Conservation (phyloP, 1,140 invertebrate species). For the Pseudomyrmex cubaensis region DNA sequence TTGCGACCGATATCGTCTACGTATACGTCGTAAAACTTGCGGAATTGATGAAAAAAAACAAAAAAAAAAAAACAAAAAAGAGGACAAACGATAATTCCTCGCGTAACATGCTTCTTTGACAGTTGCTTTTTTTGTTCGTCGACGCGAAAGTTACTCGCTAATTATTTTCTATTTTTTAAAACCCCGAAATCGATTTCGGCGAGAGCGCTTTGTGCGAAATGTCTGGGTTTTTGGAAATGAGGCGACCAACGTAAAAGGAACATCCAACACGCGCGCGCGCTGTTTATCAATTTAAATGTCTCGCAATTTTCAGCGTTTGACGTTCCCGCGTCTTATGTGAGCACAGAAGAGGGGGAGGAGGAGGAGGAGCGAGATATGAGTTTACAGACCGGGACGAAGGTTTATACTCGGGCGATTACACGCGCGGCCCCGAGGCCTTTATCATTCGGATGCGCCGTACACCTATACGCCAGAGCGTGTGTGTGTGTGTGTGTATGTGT, state of each 20-base stretch:
- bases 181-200: background rate
- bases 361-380: constrained; percentile 16
- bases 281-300: constrained; percentile 44
- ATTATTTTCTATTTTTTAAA: constrained; percentile 5
- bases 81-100: constrained; percentile 21
- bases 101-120: background rate
- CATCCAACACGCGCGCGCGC: background rate
- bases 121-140: background rate
- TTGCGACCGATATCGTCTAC: constrained; percentile 75
- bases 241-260: background rate
- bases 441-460: constrained; percentile 59
- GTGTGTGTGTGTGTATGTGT: background rate
- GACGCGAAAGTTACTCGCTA: too few species aligned
- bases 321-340: constrained; percentile 33
- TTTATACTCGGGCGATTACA: constrained; percentile 36
- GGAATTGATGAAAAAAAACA: constrained; percentile 55
- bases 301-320: constrained; percentile 44
- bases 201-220: background rate
- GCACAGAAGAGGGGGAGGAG: background rate
- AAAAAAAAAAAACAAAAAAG: background rate
- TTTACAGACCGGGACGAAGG: constrained; percentile 48
- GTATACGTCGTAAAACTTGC: constrained; percentile 67
- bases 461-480: constrained; percentile 4
- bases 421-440: constrained; percentile 59
- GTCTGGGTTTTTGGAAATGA: background rate